Conservation (phyloP, 2,113 vertebrate species). For the Thinocorus orbignyianus region DNA sequence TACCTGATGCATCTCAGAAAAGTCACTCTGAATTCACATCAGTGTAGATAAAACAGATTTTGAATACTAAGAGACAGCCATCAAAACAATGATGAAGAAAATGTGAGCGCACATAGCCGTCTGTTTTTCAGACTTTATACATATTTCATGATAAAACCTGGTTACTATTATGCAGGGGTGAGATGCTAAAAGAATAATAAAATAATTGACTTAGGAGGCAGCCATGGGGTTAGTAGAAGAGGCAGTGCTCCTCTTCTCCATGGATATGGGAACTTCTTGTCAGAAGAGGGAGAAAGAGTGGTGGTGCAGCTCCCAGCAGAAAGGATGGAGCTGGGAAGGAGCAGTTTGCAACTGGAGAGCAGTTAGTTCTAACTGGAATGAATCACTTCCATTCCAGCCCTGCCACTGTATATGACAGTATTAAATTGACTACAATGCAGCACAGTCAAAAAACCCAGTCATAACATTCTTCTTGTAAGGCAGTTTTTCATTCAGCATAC, state of each 20-base stretch:
- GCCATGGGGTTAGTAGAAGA: not conserved
- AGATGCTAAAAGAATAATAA: not conserved
- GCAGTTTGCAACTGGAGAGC: not conserved
- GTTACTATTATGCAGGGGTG: not conserved
- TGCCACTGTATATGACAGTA: not conserved
- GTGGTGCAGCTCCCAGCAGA: not conserved
- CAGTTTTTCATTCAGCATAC: not conserved
- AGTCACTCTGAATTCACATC: not conserved
- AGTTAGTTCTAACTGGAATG: not conserved
- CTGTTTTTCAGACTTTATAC: not conserved
- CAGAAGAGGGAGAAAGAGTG: not conserved
- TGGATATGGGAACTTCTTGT: not conserved
- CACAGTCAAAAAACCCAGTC: not conserved
- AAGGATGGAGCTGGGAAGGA: not conserved
- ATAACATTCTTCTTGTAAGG: not conserved
- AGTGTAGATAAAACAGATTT: not conserved
- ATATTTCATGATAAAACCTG: conserved; percentile 10
- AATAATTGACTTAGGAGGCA: not conserved
- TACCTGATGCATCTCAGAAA: not conserved
- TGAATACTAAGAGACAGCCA: not conserved
- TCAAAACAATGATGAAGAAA: conserved; percentile 19
- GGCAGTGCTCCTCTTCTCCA: not conserved
- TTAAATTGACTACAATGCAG: not conserved
- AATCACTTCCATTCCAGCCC: not conserved
- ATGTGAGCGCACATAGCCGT: not conserved